Base-by-base conservation (phyloP, 2,888 invertebrate genomes). In the Ceriagrion tenellum region DNA sequence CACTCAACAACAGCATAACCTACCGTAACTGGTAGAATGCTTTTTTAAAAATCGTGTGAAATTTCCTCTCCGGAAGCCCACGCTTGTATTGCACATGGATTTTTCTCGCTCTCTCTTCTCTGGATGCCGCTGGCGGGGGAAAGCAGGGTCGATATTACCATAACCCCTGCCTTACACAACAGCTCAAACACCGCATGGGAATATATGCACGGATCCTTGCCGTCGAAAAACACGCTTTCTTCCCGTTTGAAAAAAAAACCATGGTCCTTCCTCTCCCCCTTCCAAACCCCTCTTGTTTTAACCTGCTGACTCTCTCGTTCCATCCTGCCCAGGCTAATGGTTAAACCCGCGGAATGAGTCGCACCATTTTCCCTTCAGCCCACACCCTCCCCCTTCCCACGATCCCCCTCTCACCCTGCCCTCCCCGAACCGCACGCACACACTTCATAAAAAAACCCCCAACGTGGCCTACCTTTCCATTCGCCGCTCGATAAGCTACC, bases 401-500 rank as follows among this genome's bases (percentile, higher is more conserved):
- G 2, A 26, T 35, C 35, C 35, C 35, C 3, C 81, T 47, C 74
- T 30, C 20, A 16, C 12, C 74, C 81, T 35, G 47, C 35, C 35
- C 35, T 35, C 81, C 74, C 30, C 81, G 13, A 18, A n/a, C 69
- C 81, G 6, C 69, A 16, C 30, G 30, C 30, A 35, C 81, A 81
- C 81, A 35, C 10, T 59, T 20, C 59, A 59, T 59, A 59, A 59
- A 59, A 59, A 59, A n/a, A n/a, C n/a, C 69, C 26, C 69, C n/a
- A 69, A 26, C 69, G n/a, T 26, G n/a, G 69, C 69, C n/a, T 23
- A 12, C 30, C 81, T 18, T 81, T 18, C 18, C 35, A 23, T 10
- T 26, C 35, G 13, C 81, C 81, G 81, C 81, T 81, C 81, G 35
- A 81, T 81, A 81, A 81, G 81, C 81, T 35, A 81, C 81, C 81